Conservation (phyloP, 2,113 vertebrate genomes). For the Rhea americana region DNA sequence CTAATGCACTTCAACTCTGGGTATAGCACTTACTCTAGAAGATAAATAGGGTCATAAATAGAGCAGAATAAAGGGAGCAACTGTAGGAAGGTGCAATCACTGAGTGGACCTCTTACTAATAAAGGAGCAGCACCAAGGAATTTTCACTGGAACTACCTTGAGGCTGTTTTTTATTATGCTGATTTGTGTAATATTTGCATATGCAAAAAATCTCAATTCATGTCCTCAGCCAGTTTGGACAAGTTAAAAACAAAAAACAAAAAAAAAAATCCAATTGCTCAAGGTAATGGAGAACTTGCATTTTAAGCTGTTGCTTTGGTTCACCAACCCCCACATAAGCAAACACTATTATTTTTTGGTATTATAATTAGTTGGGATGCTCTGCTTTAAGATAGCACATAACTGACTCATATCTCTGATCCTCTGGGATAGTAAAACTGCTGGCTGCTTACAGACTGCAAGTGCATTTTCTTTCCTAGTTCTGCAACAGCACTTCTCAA, state of each 20-base stretch:
- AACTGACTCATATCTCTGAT: neutral
- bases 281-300: neutral
- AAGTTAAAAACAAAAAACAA: neutral
- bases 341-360: neutral
- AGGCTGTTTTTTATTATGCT: conserved; percentile 68
- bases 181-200: neutral
- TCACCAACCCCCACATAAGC: neutral
- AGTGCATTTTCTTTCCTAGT: neutral
- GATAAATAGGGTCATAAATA: conserved; percentile 71
- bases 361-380: neutral
- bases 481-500: neutral
- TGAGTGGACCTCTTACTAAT: conserved; percentile 33
- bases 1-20: neutral
- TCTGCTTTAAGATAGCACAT: neutral
- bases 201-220: neutral
- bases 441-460: neutral
- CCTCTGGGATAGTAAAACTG: neutral
- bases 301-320: neutral
- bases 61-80: conserved; percentile 51
- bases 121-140: conserved; percentile 45
- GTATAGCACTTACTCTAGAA: neutral
- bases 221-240: too few species aligned
- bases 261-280: neutral
- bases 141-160: conserved; percentile 64
- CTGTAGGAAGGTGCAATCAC: conserved; percentile 37